Evolutionary conservation across 2,113 vertebrate genomes (phyloP), one percentile per base, ranked within the genome.

Genomic region (Brachyhypopomus gauderio): DNA sequence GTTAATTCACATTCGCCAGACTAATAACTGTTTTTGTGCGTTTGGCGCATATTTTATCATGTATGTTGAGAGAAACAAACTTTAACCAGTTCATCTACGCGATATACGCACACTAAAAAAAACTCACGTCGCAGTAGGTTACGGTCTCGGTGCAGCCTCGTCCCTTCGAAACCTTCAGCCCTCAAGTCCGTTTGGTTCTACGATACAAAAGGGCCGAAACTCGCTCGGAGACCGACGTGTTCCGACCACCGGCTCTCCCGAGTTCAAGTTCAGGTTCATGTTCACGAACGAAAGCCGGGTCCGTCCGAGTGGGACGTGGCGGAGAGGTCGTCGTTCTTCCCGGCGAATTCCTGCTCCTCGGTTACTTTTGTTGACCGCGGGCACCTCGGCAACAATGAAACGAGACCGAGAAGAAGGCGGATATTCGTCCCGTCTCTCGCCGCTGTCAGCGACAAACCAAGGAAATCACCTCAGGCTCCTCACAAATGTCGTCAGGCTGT

Each of bases 241-340:
- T 90, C 89, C 88, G 55, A 36, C 4, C 72, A 34, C 34, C 83
- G 23, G 52, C 58, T 52, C n/a, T 60, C 48, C n/a, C n/a, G 60
- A 75, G 66, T 78, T 89, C 81, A 89, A 87, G 88, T 88, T 91
- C 70, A 17, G n/a, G n/a, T n/a, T n/a, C 84, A 90, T 89, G 86
- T 89, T 81, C 70, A 17, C 76, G 71, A 63, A 20, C 25, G 38
- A 87, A 59, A 60, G 36, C 23, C 77, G 36, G 36, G 72, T 60
- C 82, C 85, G 70, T 83, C 84, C 58, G 20, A 41, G 55, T 62
- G 16, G 56, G 8, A 25, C 72, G 58, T 62, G 56, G 60, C 69
- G 36, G 36, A 72, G 58, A 78, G 74, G 41, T 72, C n/a, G 74
- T 83, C 80, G 79, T 85, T 84, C 84, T 69, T 20, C 56, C 83